Evolutionary conservation across 2,888 invertebrate genomes (phyloP), one percentile per base, ranked within the genome.

Genomic region (Fissipunctia ypsillon): DNA sequence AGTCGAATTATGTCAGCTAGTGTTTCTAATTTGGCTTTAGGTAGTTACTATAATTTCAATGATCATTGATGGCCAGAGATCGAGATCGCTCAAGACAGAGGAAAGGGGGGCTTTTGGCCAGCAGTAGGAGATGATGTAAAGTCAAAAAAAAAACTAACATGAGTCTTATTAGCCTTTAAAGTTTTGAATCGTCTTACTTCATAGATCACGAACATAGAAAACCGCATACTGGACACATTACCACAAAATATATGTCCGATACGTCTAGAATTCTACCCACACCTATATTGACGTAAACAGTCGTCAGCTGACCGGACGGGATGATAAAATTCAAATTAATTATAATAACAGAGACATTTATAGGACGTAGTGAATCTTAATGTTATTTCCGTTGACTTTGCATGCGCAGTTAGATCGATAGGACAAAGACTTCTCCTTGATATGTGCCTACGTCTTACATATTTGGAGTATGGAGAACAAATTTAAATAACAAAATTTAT

Each of bases 241-340:
- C 1, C 41, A 57, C 35, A 70, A 41, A 43, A n/a, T 35, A 1
- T 41, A n/a, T 10, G 6, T 7, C 19, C 4, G 22, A 2, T 16
- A 38, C n/a, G 35, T 50, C 35, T n/a, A 70, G 14, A 35, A 50
- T 12, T 57, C 14, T 50, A 50, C 25, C 31, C 48, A 78, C 22
- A 41, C 3, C 3, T 48, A 2, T n/a, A 50, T 12, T 59, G 74
- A 72, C 50, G 80, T 35, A 68, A 22, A 35, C 22, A 50, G 1
- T 19, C 7, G 67, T 76, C 71, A 73, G 57, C 59, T 69, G 65
- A 63, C 69, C 69, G 67, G 67, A 73, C 31, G 10, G 41, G 14
- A 14, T 28, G 73, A 84, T 76, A 77, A 73, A 66, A 73, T 84
- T 71, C 35, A 71, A 84, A 81, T 71, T 81, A 69, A 77, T 84